Conservation (phyloP, 1,140 invertebrate genomes). For the Archivesica marissinica region DNA sequence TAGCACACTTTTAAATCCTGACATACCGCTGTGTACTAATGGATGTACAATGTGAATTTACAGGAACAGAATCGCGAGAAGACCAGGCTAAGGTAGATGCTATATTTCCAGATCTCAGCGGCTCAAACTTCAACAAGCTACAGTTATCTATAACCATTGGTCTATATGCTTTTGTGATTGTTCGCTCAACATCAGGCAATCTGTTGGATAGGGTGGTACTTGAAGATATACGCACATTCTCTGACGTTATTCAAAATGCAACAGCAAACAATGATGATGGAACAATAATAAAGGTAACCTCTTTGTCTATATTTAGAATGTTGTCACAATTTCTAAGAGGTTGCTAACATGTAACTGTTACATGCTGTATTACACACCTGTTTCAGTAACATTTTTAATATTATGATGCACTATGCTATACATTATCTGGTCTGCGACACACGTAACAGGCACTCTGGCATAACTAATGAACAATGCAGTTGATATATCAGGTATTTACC, state of each 20-base stretch:
- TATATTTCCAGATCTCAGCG: slow-evolving; percentile 13
- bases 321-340: too few relatives aligned
- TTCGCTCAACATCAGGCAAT: slow-evolving; percentile 10
- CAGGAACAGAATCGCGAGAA: slow-evolving; percentile 22
- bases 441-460: too few relatives aligned
- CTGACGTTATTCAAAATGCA: background rate
- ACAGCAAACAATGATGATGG: background rate
- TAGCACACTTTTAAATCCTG: too few relatives aligned
- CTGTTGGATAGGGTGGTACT: background rate
- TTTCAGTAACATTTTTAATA: too few relatives aligned
- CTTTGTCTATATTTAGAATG: too few relatives aligned
- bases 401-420: too few relatives aligned
- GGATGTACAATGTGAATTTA: background rate
- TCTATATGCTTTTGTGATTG: background rate
- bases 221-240: background rate
- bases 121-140: background rate
- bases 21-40: too few relatives aligned
- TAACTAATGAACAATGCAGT: too few relatives aligned
- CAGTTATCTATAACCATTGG: background rate
- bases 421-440: too few relatives aligned
- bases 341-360: too few relatives aligned
- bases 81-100: slow-evolving; percentile 2
- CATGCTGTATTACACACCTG: too few relatives aligned
- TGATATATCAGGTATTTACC: too few relatives aligned
- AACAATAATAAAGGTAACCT: background rate